Evolutionary conservation across 1,140 invertebrate species (phyloP).

Genomic region (Drosophila funebris): DNA sequence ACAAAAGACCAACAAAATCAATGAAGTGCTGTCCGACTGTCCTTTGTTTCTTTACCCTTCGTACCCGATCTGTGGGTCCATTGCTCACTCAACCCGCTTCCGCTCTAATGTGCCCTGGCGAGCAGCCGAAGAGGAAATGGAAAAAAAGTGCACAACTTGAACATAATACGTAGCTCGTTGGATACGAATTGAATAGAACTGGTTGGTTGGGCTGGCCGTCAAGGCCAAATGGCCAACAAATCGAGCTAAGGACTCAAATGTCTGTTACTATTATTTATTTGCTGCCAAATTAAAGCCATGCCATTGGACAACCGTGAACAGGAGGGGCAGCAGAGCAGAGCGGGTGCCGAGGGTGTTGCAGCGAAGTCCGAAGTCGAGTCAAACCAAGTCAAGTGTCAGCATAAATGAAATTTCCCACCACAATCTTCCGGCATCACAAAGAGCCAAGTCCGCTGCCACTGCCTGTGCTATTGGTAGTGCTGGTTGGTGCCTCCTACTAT

Average conservation of each 20-base stretch:
- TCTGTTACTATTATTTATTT: slow-evolving; percentile 78
- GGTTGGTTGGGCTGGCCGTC: slow-evolving; percentile 15
- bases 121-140: slow-evolving; percentile 58
- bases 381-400: slow-evolving; percentile 77
- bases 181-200: slow-evolving; percentile 34
- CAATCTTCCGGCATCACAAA: slow-evolving; percentile 70
- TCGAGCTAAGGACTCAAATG: slow-evolving; percentile 57
- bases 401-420: slow-evolving; percentile 82
- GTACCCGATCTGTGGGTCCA: slow-evolving; percentile 1
- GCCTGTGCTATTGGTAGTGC: neutral
- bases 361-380: slow-evolving; percentile 18
- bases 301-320: slow-evolving; percentile 6
- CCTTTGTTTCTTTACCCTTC: slow-evolving; percentile 26
- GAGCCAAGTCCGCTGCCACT: neutral
- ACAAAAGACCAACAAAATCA: slow-evolving; percentile 52
- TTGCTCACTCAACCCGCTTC: slow-evolving; percentile 48
- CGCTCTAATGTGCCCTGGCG: slow-evolving; percentile 40
- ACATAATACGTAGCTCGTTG: slow-evolving; percentile 62
- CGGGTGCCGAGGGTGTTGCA: neutral
- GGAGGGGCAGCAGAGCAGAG: neutral
- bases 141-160: slow-evolving; percentile 68
- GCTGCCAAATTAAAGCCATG: slow-evolving; percentile 72
- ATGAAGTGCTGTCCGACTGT: slow-evolving; percentile 41
- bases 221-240: slow-evolving; percentile 64
- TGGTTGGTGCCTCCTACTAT: slow-evolving; percentile 3